Evolutionary conservation across 2,888 invertebrate genomes (phyloP), one percentile per base, ranked within the genome.

Genomic region (Cyrtodaria siliqua): DNA sequence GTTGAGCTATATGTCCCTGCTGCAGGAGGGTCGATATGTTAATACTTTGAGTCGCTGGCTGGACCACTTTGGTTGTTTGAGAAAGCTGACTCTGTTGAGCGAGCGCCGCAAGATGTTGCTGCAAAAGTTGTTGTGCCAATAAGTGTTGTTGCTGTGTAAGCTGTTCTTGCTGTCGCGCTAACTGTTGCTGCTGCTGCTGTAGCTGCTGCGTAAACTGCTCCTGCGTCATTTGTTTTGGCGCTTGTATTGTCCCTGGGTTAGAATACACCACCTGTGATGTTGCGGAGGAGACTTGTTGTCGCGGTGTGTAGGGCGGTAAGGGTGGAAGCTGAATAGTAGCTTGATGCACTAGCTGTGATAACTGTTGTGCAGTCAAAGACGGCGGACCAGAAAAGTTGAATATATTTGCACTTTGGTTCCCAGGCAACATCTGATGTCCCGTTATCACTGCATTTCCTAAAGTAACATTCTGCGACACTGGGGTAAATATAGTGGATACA

Each of bases 291-390:
- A 4, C 16, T 18, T 18, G 38, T 20, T 40, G 44, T 52, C 73
- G 55, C 42, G 68, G 77, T 20, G 50, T 71, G 50, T 74, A 77
- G 4, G 71, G 70, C 1, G 79, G 71, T 18, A 81, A 52, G 9
- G 73, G 70, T 24, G 77, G 77, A 29, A 77, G 49, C 53, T 81
- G 77, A 16, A 67, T 49, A 18, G 64, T 55, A 57, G 72, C 72
- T 20, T 72, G 72, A 29, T 77, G 77, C 29, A 78, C 69, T 40
- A 73, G 61, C 18, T 64, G 69, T 3, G 78, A 69, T 16, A 77
- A 59, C 55, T 81, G 77, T 27, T 77, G 74, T 2, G 77, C 68
- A 56, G 77, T 74, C 33, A 76, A 38, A 27, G 63, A 69, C 50
- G 71, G 75, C 12, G 64, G 50, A 24, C 67, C 68, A 38, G 66